Conservation (phyloP, 2,888 invertebrate genomes). For the Brachylomia viminalis region DNA sequence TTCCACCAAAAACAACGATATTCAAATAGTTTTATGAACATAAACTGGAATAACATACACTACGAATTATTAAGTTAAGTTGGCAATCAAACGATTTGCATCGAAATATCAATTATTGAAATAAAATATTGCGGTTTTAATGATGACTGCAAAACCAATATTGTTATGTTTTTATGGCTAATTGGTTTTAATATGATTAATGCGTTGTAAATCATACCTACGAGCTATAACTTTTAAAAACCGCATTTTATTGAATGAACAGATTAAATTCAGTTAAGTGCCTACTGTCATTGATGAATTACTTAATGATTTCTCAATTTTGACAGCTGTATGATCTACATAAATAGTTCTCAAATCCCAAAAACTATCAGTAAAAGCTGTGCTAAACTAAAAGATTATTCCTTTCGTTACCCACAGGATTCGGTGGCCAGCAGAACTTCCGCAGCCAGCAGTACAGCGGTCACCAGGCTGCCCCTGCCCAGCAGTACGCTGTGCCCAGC, state of each 20-base stretch:
- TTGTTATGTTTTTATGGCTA: slow-evolving; percentile 26
- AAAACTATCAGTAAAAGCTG: not conserved
- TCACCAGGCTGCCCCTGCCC: slow-evolving; percentile 25
- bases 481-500: slow-evolving; percentile 62
- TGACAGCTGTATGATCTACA: too few species aligned
- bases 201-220: slow-evolving; percentile 11
- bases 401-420: slow-evolving; percentile 49
- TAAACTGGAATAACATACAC: not conserved
- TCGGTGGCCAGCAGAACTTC: slow-evolving; percentile 59
- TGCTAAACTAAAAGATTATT: not conserved
- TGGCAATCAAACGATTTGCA: slow-evolving; percentile 27
- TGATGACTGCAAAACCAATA: slow-evolving; percentile 25
- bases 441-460: slow-evolving; percentile 46
- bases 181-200: not conserved
- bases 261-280: not conserved
- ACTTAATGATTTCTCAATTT: too few species aligned
- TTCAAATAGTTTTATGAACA: not conserved
- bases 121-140: slow-evolving; percentile 15
- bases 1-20: not conserved
- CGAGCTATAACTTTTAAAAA: not conserved
- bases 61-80: not conserved
- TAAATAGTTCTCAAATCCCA: not conserved
- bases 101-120: slow-evolving; percentile 10
- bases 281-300: not conserved
- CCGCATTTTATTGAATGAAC: not conserved